Evolutionary conservation across 2,113 vertebrate species (phyloP).

Genomic region (Struthio camelus): DNA sequence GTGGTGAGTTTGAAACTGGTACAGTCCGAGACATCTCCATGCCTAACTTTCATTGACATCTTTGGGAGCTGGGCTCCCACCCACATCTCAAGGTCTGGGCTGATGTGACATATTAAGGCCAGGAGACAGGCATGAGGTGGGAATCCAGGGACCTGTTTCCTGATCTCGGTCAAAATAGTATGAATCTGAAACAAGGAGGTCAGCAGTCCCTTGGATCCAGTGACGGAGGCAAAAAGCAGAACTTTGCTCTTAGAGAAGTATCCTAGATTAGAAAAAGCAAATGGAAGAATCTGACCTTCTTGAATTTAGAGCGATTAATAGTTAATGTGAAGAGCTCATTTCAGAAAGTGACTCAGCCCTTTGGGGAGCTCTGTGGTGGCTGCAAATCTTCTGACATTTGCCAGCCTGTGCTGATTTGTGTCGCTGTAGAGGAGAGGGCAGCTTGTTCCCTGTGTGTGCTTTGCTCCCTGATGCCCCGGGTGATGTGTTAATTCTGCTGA

Average conservation of each 20-base stretch:
- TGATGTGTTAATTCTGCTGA: background rate
- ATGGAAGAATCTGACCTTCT: background rate
- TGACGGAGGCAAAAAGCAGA: background rate
- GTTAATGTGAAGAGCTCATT: background rate
- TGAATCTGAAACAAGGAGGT: background rate
- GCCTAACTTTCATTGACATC: background rate
- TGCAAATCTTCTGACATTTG: accelerated
- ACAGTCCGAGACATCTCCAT: background rate
- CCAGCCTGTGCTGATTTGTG: background rate
- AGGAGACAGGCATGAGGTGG: background rate
- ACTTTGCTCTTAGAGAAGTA: background rate
- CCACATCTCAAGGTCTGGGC: background rate
- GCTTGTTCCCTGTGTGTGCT: background rate
- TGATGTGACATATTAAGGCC: background rate
- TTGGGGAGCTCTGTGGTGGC: background rate
- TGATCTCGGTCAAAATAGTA: background rate
- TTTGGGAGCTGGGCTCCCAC: background rate
- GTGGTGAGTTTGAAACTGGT: background rate
- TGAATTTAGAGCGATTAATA: background rate
- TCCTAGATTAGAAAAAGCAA: background rate
- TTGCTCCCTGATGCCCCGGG: background rate
- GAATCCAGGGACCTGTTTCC: background rate
- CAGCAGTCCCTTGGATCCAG: background rate
- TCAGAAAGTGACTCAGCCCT: background rate
- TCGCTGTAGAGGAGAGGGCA: accelerated